Evolutionary conservation across 2,888 invertebrate species (phyloP).

Genomic region (Macroteleia sp.): DNA sequence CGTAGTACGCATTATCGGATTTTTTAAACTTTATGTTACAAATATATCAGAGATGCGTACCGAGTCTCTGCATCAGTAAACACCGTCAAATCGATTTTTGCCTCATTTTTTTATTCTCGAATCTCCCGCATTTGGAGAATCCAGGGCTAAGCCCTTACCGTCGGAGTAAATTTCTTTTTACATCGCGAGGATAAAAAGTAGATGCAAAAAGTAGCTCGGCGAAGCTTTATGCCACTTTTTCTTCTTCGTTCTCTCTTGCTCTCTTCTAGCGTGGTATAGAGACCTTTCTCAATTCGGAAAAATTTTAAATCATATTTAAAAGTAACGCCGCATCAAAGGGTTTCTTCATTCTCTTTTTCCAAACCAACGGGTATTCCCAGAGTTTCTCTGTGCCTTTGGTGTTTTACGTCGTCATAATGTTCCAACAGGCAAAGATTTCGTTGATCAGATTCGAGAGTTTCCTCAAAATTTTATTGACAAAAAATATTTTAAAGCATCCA

Average conservation of each 20-base stretch:
- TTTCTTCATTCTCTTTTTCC: conserved; percentile 33
- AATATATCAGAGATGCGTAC: conserved; percentile 20
- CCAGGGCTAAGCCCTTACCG: conserved; percentile 36
- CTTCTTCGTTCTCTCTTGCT: not conserved
- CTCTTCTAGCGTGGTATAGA: not conserved
- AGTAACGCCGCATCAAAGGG: conserved; percentile 43
- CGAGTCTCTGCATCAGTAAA: conserved; percentile 8
- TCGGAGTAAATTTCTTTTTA: conserved; percentile 45
- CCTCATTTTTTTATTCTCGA: conserved; percentile 23
- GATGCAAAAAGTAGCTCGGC: conserved; percentile 33
- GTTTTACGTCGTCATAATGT: conserved; percentile 38
- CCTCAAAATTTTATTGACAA: not conserved
- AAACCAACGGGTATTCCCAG: conserved; percentile 45
- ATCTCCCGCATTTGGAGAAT: conserved; percentile 14
- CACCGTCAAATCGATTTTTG: conserved; percentile 33
- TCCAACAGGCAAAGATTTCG: conserved; percentile 13
- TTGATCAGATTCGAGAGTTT: conserved; percentile 14
- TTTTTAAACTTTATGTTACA: conserved; percentile 35
- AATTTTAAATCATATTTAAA: conserved; percentile 65
- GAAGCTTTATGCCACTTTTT: conserved; percentile 41
- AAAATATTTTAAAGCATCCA: not conserved
- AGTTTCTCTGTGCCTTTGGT: conserved; percentile 38
- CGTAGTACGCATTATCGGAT: conserved; percentile 2
- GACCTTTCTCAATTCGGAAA: conserved; percentile 56
- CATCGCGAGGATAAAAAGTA: conserved; percentile 21